phyloP scores from a whole-genome alignment of 2,113 vertebrate species.

The Rhinoptilus africanus region DNA sequence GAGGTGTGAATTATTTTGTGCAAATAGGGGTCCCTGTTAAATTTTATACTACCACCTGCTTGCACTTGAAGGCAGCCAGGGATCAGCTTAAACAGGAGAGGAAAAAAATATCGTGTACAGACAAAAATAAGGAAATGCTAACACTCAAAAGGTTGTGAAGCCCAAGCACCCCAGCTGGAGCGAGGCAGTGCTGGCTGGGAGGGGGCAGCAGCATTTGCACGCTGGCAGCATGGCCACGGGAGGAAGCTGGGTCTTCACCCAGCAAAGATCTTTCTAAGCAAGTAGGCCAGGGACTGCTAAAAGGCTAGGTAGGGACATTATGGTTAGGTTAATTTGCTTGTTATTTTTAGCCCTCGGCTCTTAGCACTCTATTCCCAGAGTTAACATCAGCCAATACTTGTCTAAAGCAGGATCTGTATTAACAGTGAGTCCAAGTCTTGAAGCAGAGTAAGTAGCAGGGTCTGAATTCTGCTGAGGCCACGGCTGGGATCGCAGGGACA shows the following conservation, averaged over 20 bases:
- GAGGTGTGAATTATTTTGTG: not conserved
- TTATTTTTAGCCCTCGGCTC: not conserved
- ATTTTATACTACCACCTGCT: not conserved
- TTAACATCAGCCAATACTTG: not conserved
- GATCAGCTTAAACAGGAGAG: not conserved
- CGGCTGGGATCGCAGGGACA: fast-evolving
- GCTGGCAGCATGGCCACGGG: fast-evolving
- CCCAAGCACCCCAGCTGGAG: not conserved
- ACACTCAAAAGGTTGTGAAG: not conserved
- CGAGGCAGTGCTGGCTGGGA: not conserved
- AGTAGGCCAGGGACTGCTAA: not conserved
- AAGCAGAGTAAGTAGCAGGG: not conserved
- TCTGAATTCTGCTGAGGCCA: not conserved
- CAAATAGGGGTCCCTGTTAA: not conserved
- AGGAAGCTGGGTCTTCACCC: fast-evolving
- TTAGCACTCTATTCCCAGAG: not conserved
- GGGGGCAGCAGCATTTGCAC: not conserved
- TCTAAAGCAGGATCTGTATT: not conserved
- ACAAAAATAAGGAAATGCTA: not conserved
- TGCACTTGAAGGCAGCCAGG: not conserved
- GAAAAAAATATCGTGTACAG: not conserved
- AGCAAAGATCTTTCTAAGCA: not conserved
- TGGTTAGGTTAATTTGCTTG: not conserved
- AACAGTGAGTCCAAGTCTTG: not conserved
- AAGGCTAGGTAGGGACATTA: not conserved